Evolutionary conservation across 2,113 vertebrate genomes (phyloP), one percentile per base, ranked within the genome.

Genomic region (Cryptotis parvus): DNA sequence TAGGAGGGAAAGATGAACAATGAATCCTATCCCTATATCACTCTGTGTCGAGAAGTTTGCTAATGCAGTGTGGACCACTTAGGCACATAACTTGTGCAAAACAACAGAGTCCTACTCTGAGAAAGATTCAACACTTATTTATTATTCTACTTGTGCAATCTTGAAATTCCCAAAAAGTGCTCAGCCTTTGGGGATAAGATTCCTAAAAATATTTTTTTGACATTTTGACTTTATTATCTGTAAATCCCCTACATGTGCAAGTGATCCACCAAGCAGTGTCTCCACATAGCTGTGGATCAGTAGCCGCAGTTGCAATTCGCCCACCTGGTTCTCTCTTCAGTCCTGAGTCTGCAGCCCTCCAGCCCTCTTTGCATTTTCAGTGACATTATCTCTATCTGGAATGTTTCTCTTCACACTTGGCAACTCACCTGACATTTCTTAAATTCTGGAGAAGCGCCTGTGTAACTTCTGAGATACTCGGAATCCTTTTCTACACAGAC

Each of bases 301-400:
- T 1, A 58, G 18, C 55, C 22, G 6, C 20, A 58, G 55, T 58
- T 22, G 18, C 8, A 58, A 6, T 58, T 58, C 18, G 18, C 37
- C 24, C 18, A 35, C 8, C 14, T 20, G 1, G 15, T 35, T 20
- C 1, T 65, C 4, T 0, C 9, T 4, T 9, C 0, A n/a, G 15
- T 37, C 6, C 49, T 18, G 16, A 8, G 1, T n/a, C n/a, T n/a
- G n/a, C n/a, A n/a, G n/a, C n/a, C n/a, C n/a, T n/a, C n/a, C 1
- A 55, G 2, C 2, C 5, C 0, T 39, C 9, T 29, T 41, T 81
- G 5, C 1, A 35, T 87, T 55, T 41, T 27, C 15, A 2, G 27
- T 74, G 27, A 11, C 12, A 9, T 49, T 84, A 73, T 37, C 33
- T 79, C 63, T 84, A 9, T 58, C 29, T 31, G 12, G 1, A 39